Base-by-base conservation (phyloP, 2,797 vertebrate genomes). In the Scleropages formosus region DNA sequence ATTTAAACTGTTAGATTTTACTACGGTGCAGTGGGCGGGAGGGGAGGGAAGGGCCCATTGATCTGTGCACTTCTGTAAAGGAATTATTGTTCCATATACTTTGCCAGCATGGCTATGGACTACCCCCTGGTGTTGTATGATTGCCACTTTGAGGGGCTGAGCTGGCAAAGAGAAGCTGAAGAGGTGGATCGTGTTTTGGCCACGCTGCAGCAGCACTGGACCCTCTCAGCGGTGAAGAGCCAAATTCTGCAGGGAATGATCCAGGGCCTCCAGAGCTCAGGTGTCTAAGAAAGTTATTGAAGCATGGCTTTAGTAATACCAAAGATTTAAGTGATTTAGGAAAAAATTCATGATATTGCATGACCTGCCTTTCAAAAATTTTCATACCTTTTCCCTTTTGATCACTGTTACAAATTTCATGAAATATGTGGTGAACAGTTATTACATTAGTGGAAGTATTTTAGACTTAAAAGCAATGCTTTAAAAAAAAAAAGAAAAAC, bases 31-130 rank as follows among this genome's bases (percentile, higher is more conserved):
- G 13, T 15, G 60, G 18, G 51, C 64, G 20, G 27, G 3, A 22
- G 13, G 53, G 44, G 56, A 64, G 58, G 72, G 26, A 70, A 20
- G 47, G 51, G 6, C 18, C 15, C 39, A 49, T 16, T 61, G 9
- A 27, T 69, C 22, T 49, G 15, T n/a, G 27, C 4, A 67, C 1
- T 31, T 64, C 18, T 22, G 16, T 51, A 24, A 66, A 22, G 53
- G 61, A n/a, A 22, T 71, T 31, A 8, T 24, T 77, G 18, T 68
- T 74, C 75, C 47, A 62, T 63, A 13, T 47, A 12, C 31, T 73
- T 68, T 68, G 44, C 64, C 44, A 99, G 97, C 85, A 98, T 99
- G 97, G 97, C 96, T 0, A 92, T 98, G 0, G 96, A 99, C 85
- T 98, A 92, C 78, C 96, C 97, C 9, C 88, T 99, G 73, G 94